Conservation (phyloP, 2,113 vertebrate species). For the Strix uralensis region DNA sequence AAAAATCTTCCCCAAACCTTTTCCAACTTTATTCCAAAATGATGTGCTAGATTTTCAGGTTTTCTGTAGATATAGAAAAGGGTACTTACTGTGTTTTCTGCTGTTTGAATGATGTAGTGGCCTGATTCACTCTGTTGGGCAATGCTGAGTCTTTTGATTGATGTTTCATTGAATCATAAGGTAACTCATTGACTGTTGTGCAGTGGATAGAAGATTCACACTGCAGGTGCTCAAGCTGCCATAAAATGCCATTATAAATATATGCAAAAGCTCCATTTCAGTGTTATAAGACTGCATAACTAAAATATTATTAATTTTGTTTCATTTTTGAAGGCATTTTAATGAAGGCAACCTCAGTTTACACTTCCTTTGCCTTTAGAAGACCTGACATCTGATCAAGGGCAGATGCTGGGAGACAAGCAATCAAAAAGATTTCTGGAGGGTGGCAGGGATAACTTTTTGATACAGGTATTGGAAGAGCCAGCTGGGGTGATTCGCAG, state of each 20-base stretch:
- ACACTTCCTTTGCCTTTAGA: neutral
- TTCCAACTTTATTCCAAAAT: neutral
- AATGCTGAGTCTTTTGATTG: neutral
- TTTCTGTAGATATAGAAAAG: neutral
- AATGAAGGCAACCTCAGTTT: neutral
- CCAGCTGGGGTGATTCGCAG: neutral
- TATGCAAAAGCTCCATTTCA: neutral
- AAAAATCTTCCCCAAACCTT: neutral
- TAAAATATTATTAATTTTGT: neutral
- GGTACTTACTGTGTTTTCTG: neutral
- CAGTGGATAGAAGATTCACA: neutral
- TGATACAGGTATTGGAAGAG: neutral
- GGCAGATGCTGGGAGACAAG: neutral
- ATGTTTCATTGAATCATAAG: neutral
- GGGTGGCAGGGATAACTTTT: neutral
- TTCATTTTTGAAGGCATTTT: neutral
- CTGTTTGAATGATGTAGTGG: neutral
- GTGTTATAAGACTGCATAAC: neutral
- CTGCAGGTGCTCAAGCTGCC: neutral
- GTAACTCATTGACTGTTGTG: neutral
- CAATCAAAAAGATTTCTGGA: neutral
- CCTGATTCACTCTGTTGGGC: neutral
- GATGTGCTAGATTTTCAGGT: neutral
- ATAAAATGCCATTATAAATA: neutral
- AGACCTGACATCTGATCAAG: neutral